Percentiles rank a stretch among this genome's conserved stretches.
Evolutionary conservation across 2,888 invertebrate species (phyloP).

Genomic region (Meiosimyza platycephala): DNA sequence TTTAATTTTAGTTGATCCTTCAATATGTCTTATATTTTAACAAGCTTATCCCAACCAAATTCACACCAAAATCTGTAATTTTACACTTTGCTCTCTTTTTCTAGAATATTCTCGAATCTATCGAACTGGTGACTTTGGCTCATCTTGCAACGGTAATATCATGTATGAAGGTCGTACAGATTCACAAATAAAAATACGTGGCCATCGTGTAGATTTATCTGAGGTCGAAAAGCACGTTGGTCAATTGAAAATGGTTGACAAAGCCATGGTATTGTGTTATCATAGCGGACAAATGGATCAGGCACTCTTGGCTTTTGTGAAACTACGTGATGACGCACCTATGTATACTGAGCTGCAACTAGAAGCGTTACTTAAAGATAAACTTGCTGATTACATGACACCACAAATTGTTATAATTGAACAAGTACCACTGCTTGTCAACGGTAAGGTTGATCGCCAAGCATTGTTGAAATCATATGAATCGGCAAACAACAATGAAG

Average conservation of each 20-base stretch:
- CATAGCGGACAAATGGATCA: constrained; percentile 79
- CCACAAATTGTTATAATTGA: constrained; percentile 82
- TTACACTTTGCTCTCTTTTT: not conserved
- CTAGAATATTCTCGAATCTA: constrained; percentile 79
- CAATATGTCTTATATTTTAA: not conserved
- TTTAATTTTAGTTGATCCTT: no score
- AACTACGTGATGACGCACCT: constrained; percentile 68
- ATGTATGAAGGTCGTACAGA: constrained; percentile 86
- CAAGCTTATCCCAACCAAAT: not conserved
- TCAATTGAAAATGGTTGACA: constrained; percentile 75
- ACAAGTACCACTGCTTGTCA: constrained; percentile 82
- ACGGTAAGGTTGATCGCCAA: constrained; percentile 89
- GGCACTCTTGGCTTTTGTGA: constrained; percentile 78
- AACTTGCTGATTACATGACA: constrained; percentile 81
- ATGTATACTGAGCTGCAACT: constrained; percentile 71
- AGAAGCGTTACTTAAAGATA: constrained; percentile 74
- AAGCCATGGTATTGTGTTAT: constrained; percentile 83
- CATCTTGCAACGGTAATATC: constrained; percentile 73
- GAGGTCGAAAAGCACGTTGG: constrained; percentile 84
- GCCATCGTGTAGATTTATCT: constrained; percentile 85
- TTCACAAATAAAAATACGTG: constrained; percentile 87
- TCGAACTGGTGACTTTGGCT: constrained; percentile 87
- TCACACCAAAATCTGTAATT: not conserved
- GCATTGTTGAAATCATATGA: constrained; percentile 80
- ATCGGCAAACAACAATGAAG: constrained; percentile 73